Evolutionary conservation across 35 echinoderm and acorn worm species (phyloP).

Genomic region (Strongylocentrotus purpuratus): DNA sequence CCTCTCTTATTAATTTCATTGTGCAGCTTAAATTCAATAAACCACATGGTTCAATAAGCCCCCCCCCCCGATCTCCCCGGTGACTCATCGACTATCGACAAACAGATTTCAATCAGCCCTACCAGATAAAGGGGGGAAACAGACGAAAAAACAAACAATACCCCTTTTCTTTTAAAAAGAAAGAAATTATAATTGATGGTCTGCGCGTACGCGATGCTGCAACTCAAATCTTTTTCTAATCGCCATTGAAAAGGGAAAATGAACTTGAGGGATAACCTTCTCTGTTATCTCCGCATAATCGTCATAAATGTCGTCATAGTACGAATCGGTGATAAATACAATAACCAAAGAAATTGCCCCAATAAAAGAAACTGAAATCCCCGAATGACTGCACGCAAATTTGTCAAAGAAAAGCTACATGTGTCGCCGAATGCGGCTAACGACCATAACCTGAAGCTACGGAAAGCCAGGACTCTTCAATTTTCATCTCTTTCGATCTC

Average conservation of each 20-base stretch:
- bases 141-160: not conserved
- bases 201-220: not conserved
- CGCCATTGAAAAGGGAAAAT: not conserved
- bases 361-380: not conserved
- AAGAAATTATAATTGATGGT: not conserved
- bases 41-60: not conserved
- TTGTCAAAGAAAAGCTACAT: not conserved
- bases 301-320: not conserved
- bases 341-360: not conserved
- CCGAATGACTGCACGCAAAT: not conserved
- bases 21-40: not conserved
- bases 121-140: not conserved
- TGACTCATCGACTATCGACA: not conserved
- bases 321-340: conserved; percentile 4
- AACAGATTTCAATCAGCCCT: not conserved
- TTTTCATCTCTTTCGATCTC: not conserved
- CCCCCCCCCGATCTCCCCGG: not conserved
- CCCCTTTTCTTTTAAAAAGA: not conserved
- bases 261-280: not conserved
- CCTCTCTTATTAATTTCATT: not conserved
- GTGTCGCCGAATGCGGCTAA: not conserved
- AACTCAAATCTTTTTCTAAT: not conserved
- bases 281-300: not conserved
- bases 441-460: not conserved
- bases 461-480: not conserved